Evolutionary conservation across 2,888 invertebrate species (phyloP), one percentile per base, ranked within the genome.

Genomic region (Papilio demoleus): DNA sequence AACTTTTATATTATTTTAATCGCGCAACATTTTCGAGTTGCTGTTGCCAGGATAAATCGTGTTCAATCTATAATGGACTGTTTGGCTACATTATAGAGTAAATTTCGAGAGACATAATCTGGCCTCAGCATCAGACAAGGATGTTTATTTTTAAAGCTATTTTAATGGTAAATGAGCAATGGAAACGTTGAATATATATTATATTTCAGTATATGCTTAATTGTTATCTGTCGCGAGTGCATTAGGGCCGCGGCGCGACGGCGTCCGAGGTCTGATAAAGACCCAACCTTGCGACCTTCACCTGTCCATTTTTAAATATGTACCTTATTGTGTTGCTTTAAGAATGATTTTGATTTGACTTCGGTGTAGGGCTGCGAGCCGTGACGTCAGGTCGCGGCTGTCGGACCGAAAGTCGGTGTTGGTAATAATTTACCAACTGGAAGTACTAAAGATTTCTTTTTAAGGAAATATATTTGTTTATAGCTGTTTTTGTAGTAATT

Each of bases 181-280:
- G 17, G 34, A n/a, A 9, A 34, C 27, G n/a, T 14, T 8, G 61
- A 22, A 53, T 24, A 31, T 40, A 53, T 42, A 31, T 53, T 17
- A 36, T 67, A 47, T 12, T 19, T 17, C 61, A 27, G 47, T 53
- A 45, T 56, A 56, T 17, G 34, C 45, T 53, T 66, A 70, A 63
- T 87, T 87, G 85, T 86, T 88, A 88, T 87, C 88, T 84, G 70
- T 71, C 80, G 85, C 82, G 77, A 82, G 76, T 78, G 80, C 77
- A 77, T 75, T 84, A 78, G 79, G 81, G 76, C 74, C 76, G 75
- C 67, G 71, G 40, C 73, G 75, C 77, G 75, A 70, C 69, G 74
- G 73, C 81, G 66, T 19, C 61, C 67, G 84, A 82, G 81, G 81
- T 73, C 79, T 85, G 85, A 87, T 88, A 88, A 82, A 82, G 79